Percentiles rank a stretch among this genome's conserved stretches.
Conservation (phyloP, 1,140 invertebrate genomes). For the Bathynomus jamesi region DNA sequence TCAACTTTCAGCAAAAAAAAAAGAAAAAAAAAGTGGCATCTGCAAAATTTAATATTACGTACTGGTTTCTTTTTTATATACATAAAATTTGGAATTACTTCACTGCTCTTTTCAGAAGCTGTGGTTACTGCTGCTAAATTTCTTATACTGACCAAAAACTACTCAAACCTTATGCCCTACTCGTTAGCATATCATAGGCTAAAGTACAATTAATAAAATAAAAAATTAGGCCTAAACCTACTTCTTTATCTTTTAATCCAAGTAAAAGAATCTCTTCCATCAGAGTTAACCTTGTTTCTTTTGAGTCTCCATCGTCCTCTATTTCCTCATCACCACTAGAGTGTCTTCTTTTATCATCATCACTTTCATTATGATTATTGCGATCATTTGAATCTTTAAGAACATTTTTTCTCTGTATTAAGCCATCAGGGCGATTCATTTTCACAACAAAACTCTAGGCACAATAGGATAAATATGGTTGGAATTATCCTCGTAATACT, state of each 20-base stretch:
- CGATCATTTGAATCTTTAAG: slow-evolving; percentile 54
- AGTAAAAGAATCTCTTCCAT: slow-evolving; percentile 99
- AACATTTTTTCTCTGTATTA: slow-evolving; percentile 78
- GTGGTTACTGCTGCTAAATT: too few relatives aligned
- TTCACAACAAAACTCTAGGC: slow-evolving; percentile 18
- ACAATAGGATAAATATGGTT: neutral
- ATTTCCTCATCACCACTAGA: slow-evolving; percentile 55
- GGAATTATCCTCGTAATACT: neutral
- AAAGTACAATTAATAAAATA: slow-evolving; percentile 29
- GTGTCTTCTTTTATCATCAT: slow-evolving; percentile 42
- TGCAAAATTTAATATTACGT: too few relatives aligned
- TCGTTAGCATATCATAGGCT: neutral
- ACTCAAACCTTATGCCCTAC: too few relatives aligned
- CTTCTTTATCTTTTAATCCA: slow-evolving; percentile 97
- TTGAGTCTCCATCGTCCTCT: slow-evolving; percentile 68
- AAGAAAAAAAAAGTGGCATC: too few relatives aligned
- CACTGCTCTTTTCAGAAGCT: too few relatives aligned
- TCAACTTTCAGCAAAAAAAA: too few relatives aligned
- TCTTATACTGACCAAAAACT: too few relatives aligned
- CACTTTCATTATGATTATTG: slow-evolving; percentile 47
- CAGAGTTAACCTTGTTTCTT: slow-evolving; percentile 92
- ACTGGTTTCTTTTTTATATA: too few relatives aligned
- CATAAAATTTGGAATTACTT: too few relatives aligned
- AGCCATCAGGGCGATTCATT: slow-evolving; percentile 81
- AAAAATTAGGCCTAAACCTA: slow-evolving; percentile 42